Conservation (phyloP, 2,797 vertebrate species). For the Semaprochilodus insignis region DNA sequence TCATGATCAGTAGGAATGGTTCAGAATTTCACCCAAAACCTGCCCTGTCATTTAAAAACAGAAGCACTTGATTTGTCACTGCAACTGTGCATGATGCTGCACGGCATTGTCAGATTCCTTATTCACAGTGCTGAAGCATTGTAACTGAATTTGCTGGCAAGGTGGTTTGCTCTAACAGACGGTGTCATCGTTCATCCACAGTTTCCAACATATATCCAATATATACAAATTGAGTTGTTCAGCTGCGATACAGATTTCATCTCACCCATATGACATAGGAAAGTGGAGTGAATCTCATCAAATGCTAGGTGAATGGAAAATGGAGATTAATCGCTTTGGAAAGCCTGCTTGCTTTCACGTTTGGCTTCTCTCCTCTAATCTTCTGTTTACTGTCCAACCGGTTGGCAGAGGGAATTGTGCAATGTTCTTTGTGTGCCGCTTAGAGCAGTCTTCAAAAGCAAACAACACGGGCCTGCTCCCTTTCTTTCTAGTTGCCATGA, state of each 20-base stretch:
- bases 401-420: conserved; percentile 57
- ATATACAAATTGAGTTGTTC: not conserved
- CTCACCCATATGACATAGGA: conserved; percentile 1
- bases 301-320: conserved; percentile 58
- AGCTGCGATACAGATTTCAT: not conserved
- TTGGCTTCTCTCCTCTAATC: conserved; percentile 61
- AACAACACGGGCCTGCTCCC: conserved; percentile 49
- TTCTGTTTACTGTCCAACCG: conserved; percentile 62
- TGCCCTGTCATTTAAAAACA: no score
- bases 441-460: conserved; percentile 65
- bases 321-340: conserved; percentile 59
- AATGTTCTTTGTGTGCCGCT: conserved; percentile 68
- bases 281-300: conserved; percentile 37
- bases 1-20: no score
- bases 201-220: not conserved
- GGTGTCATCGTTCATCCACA: not conserved
- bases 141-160: not conserved
- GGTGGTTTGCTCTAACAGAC: not conserved
- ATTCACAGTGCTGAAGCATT: not conserved
- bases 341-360: conserved; percentile 58
- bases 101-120: not conserved
- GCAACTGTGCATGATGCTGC: not conserved
- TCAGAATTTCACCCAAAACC: no score
- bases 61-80: not conserved
- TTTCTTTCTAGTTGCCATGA: not conserved